Base-by-base conservation (phyloP, 2,797 vertebrate species). In the Trematomus bernacchii region DNA sequence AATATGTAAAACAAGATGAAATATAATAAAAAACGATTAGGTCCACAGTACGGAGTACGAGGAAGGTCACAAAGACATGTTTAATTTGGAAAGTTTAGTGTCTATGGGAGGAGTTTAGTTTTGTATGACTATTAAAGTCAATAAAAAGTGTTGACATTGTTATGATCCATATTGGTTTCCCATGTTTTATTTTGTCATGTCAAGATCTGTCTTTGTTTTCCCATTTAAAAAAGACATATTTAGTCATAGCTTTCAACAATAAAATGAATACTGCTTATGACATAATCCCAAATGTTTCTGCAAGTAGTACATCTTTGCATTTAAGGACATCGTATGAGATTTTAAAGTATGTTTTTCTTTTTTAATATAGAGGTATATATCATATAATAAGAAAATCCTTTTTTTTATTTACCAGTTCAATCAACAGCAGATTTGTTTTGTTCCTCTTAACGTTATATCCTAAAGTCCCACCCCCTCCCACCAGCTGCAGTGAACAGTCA, bases 401-500 rank as follows among this genome's bases (percentile, higher is more conserved):
- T 54, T 54, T 23, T 27, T 6, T 30, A 44, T 33, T 27, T 40
- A 21, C 10, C 23, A 57, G 54, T 40, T 54, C 16, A 30, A 16
- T 40, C 30, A 15, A 67, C 62, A 13, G 46, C 11, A 51, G 33
- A 19, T 48, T 42, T 60, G 23, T 60, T 57, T 53, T 55, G 3
- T 57, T 66, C 71, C 13, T 53, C 43, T 52, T 44, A 40, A 23
- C 52, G 15, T 1, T 37, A 21, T 23, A 47, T 58, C 47, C 12
- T 8, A 64, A 30, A 48, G n/a, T 11, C 18, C 48, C 42, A 30
- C 44, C 59, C 13, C 62, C 46, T 27, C 70, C 54, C 27, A 13
- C 54, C 71, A 16, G 62, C 61, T 66, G 63, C 6, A 44, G 48
- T 63, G 66, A 66, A 66, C 82, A 68, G 64, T 61, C 43, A 73